Percentiles rank a stretch among this genome's conserved stretches.
Conservation (phyloP, 2,113 vertebrate species). For the Melanocharis versteri region DNA sequence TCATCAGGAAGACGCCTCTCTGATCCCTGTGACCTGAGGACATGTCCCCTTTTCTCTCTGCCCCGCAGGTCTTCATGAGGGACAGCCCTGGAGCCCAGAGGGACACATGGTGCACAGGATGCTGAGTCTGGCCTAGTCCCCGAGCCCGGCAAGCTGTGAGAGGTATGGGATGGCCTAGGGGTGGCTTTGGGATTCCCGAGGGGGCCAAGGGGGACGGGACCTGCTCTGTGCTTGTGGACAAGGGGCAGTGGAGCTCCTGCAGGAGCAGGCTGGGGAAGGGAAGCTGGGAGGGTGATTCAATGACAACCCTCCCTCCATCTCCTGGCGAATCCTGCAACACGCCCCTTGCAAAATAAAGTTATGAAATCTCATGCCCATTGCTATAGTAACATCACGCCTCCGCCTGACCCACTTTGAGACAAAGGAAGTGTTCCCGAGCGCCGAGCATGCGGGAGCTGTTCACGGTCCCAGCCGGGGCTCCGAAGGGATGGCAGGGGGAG, state of each 20-base stretch:
- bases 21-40: background rate
- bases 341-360: background rate
- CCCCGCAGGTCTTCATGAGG: constrained; percentile 44
- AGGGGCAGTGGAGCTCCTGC: background rate
- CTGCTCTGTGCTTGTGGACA: rapidly evolving
- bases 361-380: constrained; percentile 33
- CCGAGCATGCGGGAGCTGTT: background rate
- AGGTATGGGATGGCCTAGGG: background rate
- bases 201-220: rapidly evolving
- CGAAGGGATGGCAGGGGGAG: background rate
- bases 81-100: constrained; percentile 15
- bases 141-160: background rate
- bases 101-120: background rate
- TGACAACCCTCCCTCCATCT: background rate
- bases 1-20: background rate
- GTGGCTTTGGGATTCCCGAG: background rate
- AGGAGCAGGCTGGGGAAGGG: background rate
- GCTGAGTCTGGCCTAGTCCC: constrained; percentile 25
- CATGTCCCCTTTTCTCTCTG: background rate
- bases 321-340: background rate
- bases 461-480: background rate
- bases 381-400: constrained; percentile 52
- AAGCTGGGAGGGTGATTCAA: background rate
- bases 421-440: background rate
- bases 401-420: constrained; percentile 55